Percentiles rank a stretch among this genome's conserved stretches.
phyloP scores from a whole-genome alignment of 2,888 invertebrate species.

The Dinocampus coccinellae region DNA sequence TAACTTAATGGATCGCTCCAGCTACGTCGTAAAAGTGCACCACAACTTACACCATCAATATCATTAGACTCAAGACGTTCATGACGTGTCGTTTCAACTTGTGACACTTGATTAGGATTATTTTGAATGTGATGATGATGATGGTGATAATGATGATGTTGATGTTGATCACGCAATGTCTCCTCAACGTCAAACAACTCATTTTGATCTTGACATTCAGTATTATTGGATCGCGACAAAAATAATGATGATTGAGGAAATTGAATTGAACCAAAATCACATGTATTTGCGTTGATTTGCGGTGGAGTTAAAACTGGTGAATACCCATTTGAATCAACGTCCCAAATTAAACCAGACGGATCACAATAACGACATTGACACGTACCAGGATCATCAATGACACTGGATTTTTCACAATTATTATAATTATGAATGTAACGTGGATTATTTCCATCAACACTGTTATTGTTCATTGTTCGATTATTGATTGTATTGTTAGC shows the following conservation, averaged over 20 bases:
- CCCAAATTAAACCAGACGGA: constrained; percentile 82
- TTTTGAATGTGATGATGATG: constrained; percentile 39
- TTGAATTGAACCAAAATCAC: constrained; percentile 44
- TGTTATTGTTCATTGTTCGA: constrained; percentile 40
- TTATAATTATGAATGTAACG: constrained; percentile 40
- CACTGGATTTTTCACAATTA: constrained; percentile 51
- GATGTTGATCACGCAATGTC: constrained; percentile 31
- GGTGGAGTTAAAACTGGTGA: constrained; percentile 72
- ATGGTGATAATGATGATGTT: constrained; percentile 40
- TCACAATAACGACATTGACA: constrained; percentile 85
- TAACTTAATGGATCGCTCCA: constrained; percentile 76
- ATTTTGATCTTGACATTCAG: constrained; percentile 50
- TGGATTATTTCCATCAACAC: constrained; percentile 33
- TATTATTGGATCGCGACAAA: constrained; percentile 44
- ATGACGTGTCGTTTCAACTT: constrained; percentile 17
- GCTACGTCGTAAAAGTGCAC: constrained; percentile 71
- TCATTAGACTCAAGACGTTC: constrained; percentile 29
- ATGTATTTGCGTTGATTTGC: constrained; percentile 40
- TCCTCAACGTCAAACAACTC: constrained; percentile 35
- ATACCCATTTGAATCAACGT: constrained; percentile 75
- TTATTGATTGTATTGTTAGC: constrained; percentile 43
- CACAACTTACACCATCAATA: neutral
- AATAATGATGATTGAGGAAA: constrained; percentile 46
- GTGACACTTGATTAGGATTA: constrained; percentile 15
- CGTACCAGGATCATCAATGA: constrained; percentile 54